A percentile compares a stretch with the other conserved stretches of the same genome.
Evolutionary conservation across 2,797 vertebrate species (phyloP).

Genomic region (Hephaestus fuliginosus): DNA sequence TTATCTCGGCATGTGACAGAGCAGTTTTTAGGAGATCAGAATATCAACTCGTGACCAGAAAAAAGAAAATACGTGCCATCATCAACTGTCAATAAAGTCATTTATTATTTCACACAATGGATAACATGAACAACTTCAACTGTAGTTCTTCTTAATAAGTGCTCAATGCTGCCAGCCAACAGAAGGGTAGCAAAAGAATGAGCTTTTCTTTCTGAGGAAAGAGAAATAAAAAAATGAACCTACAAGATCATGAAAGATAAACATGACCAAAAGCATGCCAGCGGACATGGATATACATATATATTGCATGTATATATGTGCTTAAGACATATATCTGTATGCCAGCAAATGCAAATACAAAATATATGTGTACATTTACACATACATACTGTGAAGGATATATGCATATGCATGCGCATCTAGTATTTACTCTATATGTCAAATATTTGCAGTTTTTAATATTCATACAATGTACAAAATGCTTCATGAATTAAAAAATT

Average conservation of each 20-base stretch:
- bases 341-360: conserved; percentile 86
- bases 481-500: conserved; percentile 99
- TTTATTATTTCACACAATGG: conserved; percentile 99
- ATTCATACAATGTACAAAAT: conserved; percentile 99
- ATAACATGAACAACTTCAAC: conserved; percentile 99
- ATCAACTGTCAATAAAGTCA: conserved; percentile 88
- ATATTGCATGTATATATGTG: conserved; percentile 89
- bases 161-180: conserved; percentile 97
- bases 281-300: conserved; percentile 91
- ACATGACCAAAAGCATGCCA: conserved; percentile 99
- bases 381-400: conserved; percentile 89
- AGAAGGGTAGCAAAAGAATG: conserved; percentile 96
- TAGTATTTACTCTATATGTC: conserved; percentile 90
- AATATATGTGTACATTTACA: conserved; percentile 88
- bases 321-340: conserved; percentile 89
- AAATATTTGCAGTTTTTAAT: conserved; percentile 91
- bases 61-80: conserved; percentile 54
- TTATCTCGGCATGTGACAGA: conserved; percentile 33
- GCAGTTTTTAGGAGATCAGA: conserved; percentile 33
- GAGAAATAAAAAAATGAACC: conserved; percentile 86
- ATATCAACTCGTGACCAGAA: conserved; percentile 28
- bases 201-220: conserved; percentile 93
- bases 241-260: conserved; percentile 98
- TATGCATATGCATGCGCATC: conserved; percentile 89
- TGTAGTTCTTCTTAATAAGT: conserved; percentile 96